A percentile compares a stretch with the other conserved stretches of the same genome.
phyloP scores from a whole-genome alignment of 2,113 vertebrate genomes.

The Sinocyclocheilus maitianheensis region DNA sequence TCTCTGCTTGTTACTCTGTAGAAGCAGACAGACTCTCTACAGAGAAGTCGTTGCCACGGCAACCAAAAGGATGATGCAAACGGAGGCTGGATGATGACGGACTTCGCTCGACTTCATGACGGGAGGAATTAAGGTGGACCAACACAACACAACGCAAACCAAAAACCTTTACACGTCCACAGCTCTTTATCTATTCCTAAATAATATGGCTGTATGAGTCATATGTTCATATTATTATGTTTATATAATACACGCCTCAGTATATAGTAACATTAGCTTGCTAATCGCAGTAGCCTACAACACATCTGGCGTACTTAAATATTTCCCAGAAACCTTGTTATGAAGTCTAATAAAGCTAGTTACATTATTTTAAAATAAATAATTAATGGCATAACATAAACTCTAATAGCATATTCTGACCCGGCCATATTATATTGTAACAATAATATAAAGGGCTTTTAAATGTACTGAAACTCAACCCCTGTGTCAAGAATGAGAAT shows the following conservation, averaged over 20 bases:
- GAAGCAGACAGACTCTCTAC: constrained; percentile 38
- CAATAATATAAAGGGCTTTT: background rate
- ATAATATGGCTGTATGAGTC: background rate
- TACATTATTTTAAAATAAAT: background rate
- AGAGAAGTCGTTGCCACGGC: constrained; percentile 57
- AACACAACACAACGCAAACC: background rate
- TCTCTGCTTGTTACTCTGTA: constrained; percentile 1
- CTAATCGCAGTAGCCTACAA: background rate
- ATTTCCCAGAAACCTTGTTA: background rate
- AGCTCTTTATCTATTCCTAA: background rate
- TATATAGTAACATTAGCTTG: constrained; percentile 1
- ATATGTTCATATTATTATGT: background rate
- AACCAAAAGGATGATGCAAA: constrained; percentile 61
- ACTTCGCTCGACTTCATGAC: constrained; percentile 33
- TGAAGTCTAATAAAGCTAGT: background rate
- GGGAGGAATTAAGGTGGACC: constrained; percentile 62
- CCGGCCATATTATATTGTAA: background rate
- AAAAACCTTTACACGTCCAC: background rate
- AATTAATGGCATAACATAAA: background rate
- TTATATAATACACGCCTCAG: background rate
- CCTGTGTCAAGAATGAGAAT: background rate
- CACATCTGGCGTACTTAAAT: background rate
- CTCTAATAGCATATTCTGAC: background rate
- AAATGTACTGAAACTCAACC: background rate
- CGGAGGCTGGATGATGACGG: constrained; percentile 60